phyloP scores from a whole-genome alignment of 1,140 invertebrate species.

The Ceratina australensis region DNA sequence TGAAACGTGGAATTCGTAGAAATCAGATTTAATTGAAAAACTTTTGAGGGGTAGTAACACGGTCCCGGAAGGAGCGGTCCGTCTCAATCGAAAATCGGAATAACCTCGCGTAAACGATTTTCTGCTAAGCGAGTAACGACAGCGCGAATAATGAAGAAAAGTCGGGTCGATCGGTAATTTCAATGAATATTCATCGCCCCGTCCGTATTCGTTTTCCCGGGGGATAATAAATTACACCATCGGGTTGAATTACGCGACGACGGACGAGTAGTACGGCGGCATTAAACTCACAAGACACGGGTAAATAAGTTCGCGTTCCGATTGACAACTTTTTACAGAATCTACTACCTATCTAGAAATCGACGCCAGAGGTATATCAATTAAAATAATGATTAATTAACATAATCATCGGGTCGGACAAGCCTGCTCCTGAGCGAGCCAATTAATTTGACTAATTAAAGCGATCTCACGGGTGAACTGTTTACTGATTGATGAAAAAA shows the following conservation, averaged over 20 bases:
- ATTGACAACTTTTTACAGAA: too few species aligned
- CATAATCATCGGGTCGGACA: neutral
- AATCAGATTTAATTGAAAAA: too few species aligned
- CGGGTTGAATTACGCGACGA: constrained; percentile 7
- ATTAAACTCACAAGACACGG: neutral
- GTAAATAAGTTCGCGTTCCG: neutral
- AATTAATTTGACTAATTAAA: constrained; percentile 17
- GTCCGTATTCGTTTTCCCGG: neutral
- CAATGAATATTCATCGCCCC: constrained; percentile 44
- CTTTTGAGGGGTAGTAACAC: too few species aligned
- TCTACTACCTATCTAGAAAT: too few species aligned
- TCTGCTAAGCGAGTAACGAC: neutral
- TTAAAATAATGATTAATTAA: constrained; percentile 4
- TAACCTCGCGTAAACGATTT: constrained; percentile 23
- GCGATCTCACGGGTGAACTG: neutral
- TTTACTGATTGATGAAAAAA: too few species aligned
- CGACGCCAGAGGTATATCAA: neutral
- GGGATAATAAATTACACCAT: constrained; percentile 20
- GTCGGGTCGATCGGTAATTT: constrained; percentile 14
- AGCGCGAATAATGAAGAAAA: neutral
- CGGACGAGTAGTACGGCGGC: too few species aligned
- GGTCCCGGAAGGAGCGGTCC: neutral
- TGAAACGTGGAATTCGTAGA: too few species aligned
- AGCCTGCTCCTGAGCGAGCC: too few species aligned
- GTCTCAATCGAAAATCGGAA: neutral